Evolutionary conservation across 2,888 invertebrate species (phyloP).

Genomic region (Patella depressa): DNA sequence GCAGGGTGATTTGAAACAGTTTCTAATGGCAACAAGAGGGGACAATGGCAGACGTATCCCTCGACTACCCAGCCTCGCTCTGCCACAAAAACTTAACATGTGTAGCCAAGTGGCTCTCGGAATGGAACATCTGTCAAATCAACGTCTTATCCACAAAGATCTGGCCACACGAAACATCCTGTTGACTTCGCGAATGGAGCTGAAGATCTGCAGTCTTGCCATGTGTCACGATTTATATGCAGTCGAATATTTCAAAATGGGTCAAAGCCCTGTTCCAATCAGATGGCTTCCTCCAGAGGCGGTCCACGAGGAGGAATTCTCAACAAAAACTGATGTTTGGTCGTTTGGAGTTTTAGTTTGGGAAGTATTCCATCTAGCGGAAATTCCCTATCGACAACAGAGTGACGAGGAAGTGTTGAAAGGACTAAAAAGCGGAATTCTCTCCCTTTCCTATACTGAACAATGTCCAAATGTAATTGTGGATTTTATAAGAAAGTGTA

Average conservation of each 20-base stretch:
- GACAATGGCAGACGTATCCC: conserved; percentile 75
- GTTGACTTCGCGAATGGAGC: conserved; percentile 82
- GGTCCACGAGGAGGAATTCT: conserved; percentile 89
- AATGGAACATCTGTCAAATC: conserved; percentile 83
- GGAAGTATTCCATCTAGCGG: conserved; percentile 88
- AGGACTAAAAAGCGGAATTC: conserved; percentile 53
- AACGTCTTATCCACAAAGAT: conserved; percentile 89
- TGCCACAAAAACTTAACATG: conserved; percentile 71
- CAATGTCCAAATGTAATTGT: conserved; percentile 64
- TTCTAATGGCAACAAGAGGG: conserved; percentile 71
- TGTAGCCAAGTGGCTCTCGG: conserved; percentile 83
- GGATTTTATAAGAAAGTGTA: conserved; percentile 66
- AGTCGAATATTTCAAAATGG: conserved; percentile 85
- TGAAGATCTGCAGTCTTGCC: conserved; percentile 86
- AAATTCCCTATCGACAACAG: conserved; percentile 82
- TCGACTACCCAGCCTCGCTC: conserved; percentile 76
- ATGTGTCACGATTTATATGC: conserved; percentile 86
- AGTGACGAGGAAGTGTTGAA: conserved; percentile 81
- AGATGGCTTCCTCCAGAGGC: conserved; percentile 92
- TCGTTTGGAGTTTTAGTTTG: conserved; percentile 90
- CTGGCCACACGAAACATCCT: conserved; percentile 92
- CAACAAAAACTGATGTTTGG: conserved; percentile 93
- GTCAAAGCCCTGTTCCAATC: conserved; percentile 80
- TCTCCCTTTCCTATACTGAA: conserved; percentile 52
- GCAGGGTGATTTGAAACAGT: conserved; percentile 91